These are phyloP conservation scores for Phaethornis superciliosus DNA, from an alignment of 2,113 vertebrate species.

Conservation along the genomic window DNA sequence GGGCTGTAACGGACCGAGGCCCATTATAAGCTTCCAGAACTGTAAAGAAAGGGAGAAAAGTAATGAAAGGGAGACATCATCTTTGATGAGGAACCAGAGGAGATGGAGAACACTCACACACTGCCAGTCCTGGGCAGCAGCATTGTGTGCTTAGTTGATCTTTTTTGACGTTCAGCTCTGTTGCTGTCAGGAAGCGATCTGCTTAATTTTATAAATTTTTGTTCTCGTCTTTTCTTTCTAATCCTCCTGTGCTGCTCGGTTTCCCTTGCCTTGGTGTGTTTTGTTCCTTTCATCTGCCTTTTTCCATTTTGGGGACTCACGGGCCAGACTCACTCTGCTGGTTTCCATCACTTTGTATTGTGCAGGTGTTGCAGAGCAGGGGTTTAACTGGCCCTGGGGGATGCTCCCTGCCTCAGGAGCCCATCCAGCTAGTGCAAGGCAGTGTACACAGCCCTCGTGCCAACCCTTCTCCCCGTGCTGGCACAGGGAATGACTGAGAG, in stretches of 20 bases:
- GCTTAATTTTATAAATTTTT: conserved; percentile 36
- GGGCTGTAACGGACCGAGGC: neutral
- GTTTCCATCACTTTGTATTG: conserved; percentile 41
- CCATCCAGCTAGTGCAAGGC: neutral
- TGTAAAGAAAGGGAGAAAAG: neutral
- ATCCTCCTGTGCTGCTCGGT: conserved; percentile 15
- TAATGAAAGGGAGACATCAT: neutral
- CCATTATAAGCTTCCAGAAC: neutral
- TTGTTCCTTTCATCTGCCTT: conserved; percentile 18
- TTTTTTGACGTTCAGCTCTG: conserved; percentile 30
- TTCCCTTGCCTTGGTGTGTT: neutral
- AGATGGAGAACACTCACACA: neutral
- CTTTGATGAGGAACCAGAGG: neutral
- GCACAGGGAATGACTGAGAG: neutral
- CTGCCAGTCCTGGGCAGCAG: neutral
- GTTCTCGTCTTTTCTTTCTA: conserved; percentile 40
- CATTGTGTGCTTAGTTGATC: neutral
- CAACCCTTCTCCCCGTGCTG: neutral
- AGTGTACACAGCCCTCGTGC: neutral
- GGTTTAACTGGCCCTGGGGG: neutral
- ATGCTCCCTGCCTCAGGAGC: neutral
- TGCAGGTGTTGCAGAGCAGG: conserved; percentile 38
- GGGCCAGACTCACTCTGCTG: conserved; percentile 12
- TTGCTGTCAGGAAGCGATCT: conserved; percentile 49
- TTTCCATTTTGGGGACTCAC: conserved; percentile 21